phyloP scores from a whole-genome alignment of 2,888 invertebrate genomes.

The Malthinus seriepunctatus region DNA sequence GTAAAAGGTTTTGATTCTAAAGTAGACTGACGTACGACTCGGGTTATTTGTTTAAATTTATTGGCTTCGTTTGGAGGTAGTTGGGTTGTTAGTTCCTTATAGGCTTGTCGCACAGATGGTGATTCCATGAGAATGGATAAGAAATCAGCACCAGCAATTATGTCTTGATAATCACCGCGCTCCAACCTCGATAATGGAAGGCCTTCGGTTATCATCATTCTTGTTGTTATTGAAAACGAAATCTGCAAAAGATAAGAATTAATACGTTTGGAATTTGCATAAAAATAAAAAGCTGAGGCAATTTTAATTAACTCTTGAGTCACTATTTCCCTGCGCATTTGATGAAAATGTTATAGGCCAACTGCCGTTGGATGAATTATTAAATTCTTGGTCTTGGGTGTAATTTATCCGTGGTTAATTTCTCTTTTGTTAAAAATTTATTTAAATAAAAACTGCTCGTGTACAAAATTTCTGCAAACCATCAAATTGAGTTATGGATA shows the following conservation, averaged over 20 bases:
- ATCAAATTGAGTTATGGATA: no score
- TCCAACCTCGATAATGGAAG: conserved; percentile 49
- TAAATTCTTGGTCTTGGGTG: no score
- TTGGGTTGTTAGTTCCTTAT: conserved; percentile 25
- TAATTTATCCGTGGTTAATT: no score
- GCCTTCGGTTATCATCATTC: conserved; percentile 47
- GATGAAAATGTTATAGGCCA: no score
- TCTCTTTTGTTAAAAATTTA: no score
- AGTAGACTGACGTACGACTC: conserved; percentile 19
- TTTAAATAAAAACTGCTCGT: no score
- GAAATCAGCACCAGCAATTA: conserved; percentile 56
- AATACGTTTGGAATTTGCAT: no score
- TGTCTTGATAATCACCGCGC: conserved; percentile 52
- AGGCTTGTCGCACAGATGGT: conserved; percentile 36
- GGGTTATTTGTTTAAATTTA: conserved; percentile 11
- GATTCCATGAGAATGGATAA: conserved; percentile 53
- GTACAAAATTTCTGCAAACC: no score
- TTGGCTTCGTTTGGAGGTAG: conserved; percentile 17
- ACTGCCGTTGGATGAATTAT: no score
- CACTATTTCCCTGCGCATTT: no score
- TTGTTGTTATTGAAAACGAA: conserved; percentile 39
- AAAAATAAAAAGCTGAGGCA: no score
- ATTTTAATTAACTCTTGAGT: no score
- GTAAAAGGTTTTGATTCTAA: conserved; percentile 12
- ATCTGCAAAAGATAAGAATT: conserved; percentile 43